These are phyloP conservation scores for Pandion haliaetus DNA, from an alignment of 2,113 vertebrate species.

Conservation along the genomic window DNA sequence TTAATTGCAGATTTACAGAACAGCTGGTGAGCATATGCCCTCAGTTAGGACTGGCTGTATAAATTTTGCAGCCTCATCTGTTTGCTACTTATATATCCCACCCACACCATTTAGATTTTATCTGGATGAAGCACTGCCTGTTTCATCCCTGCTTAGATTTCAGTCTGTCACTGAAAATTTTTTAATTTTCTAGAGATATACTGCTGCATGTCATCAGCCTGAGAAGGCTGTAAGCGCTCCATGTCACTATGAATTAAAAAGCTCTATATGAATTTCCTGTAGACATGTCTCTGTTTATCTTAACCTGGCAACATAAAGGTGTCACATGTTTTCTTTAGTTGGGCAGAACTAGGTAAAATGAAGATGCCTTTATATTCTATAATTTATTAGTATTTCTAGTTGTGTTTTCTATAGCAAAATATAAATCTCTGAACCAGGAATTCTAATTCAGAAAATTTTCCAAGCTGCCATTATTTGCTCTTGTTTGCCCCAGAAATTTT, in stretches of 20 bases:
- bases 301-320: background rate
- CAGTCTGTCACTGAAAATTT: background rate
- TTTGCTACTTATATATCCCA: background rate
- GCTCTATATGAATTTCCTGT: background rate
- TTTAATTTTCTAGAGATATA: background rate
- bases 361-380: background rate
- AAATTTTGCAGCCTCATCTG: constrained; percentile 51
- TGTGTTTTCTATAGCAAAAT: background rate
- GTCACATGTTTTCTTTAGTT: background rate
- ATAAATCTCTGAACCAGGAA: background rate
- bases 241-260: background rate
- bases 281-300: background rate
- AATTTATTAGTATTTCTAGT: background rate
- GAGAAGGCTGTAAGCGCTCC: background rate
- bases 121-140: background rate
- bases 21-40: constrained; percentile 59
- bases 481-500: background rate
- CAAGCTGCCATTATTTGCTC: background rate
- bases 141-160: background rate
- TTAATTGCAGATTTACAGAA: constrained; percentile 43
- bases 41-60: background rate
- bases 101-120: background rate
- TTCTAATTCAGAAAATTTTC: background rate
- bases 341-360: background rate
- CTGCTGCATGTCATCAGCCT: background rate